Conservation (phyloP, 2,888 invertebrate genomes). For the Cantharis nigra region DNA sequence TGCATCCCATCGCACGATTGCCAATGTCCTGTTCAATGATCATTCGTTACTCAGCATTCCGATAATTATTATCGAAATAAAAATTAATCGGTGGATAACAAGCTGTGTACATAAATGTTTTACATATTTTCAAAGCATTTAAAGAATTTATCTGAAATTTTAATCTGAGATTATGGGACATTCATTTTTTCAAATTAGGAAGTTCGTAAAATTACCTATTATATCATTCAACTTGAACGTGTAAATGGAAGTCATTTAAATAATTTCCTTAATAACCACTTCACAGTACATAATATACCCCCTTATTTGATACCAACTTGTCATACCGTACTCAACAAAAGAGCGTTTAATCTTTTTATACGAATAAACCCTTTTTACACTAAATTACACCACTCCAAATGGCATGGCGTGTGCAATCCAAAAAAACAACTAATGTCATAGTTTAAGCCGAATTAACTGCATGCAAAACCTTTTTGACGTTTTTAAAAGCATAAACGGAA, state of each 20-base stretch:
- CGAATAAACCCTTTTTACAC: conserved; percentile 2
- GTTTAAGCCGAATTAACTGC: neutral
- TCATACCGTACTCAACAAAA: conserved; percentile 1
- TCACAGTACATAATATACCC: neutral
- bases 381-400: neutral
- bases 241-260: neutral
- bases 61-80: neutral
- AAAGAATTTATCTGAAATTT: neutral
- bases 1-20: neutral
- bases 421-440: neutral
- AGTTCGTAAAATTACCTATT: neutral
- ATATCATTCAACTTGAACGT: neutral
- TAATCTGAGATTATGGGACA: neutral
- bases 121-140: neutral
- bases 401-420: neutral
- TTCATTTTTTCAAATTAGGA: neutral
- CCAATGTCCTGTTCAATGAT: neutral
- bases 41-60: neutral
- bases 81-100: neutral
- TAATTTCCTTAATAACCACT: neutral
- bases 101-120: neutral
- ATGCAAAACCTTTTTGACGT: neutral
- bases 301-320: neutral
- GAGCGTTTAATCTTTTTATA: neutral
- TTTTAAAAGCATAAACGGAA: neutral